Conservation (phyloP, 1,140 invertebrate genomes). For the Helicoverpa armigera region DNA sequence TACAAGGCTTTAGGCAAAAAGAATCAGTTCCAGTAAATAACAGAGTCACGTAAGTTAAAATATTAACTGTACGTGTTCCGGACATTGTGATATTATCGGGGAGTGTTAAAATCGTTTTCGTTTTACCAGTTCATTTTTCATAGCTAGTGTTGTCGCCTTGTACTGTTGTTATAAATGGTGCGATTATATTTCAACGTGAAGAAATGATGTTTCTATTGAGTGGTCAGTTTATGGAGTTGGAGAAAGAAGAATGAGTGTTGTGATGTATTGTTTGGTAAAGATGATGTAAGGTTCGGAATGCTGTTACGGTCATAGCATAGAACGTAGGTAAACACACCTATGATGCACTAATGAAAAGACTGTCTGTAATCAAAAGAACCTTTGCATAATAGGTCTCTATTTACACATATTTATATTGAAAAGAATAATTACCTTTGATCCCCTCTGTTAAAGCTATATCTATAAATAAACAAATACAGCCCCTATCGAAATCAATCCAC, state of each 20-base stretch:
- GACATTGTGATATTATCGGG: slow-evolving; percentile 45
- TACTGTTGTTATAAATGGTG: background rate
- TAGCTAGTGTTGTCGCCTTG: slow-evolving; percentile 13
- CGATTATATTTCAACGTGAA: slow-evolving; percentile 14
- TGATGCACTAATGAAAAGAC: too few species aligned
- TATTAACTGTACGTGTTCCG: slow-evolving; percentile 44
- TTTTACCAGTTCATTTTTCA: slow-evolving; percentile 39
- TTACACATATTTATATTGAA: too few species aligned
- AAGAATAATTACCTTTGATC: too few species aligned
- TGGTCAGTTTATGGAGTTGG: background rate
- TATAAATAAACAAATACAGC: background rate
- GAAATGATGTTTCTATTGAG: background rate
- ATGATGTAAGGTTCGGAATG: background rate
- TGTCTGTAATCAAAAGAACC: too few species aligned
- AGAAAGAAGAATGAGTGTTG: too few species aligned
- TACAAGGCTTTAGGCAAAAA: background rate
- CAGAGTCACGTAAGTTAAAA: slow-evolving; percentile 46
- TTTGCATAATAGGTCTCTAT: too few species aligned
- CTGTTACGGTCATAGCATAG: too few species aligned
- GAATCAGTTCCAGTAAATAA: slow-evolving; percentile 22
- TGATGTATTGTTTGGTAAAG: background rate
- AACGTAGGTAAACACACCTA: too few species aligned
- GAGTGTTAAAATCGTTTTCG: slow-evolving; percentile 39
- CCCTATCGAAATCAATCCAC: background rate
- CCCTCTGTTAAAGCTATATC: too few species aligned